Conservation (phyloP, 2,797 vertebrate species). For the Gymnoscopelus microlampas region DNA sequence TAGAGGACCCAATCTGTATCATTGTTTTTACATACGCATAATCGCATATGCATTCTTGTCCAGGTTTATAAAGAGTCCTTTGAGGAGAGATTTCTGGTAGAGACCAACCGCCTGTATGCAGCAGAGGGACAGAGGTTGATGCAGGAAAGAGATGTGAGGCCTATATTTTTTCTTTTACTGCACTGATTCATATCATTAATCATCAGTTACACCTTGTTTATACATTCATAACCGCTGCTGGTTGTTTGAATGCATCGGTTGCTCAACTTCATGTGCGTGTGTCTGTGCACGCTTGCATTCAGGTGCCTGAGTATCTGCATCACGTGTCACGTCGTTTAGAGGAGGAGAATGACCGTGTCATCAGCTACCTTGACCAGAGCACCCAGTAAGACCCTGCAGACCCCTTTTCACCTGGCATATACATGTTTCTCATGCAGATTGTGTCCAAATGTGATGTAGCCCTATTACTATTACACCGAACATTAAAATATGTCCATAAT, state of each 20-base stretch:
- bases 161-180: neutral
- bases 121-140: conserved; percentile 97
- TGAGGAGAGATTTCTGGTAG: conserved; percentile 94
- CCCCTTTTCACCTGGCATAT: neutral
- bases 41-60: conserved; percentile 7
- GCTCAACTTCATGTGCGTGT: neutral
- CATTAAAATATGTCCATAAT: too few species aligned
- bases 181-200: conserved; percentile 1
- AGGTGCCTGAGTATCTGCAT: conserved; percentile 99
- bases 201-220: neutral
- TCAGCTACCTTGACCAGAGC: conserved; percentile 99
- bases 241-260: neutral
- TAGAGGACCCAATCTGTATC: neutral
- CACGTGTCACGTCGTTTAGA: conserved; percentile 97
- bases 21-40: conserved; percentile 8
- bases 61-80: conserved; percentile 99
- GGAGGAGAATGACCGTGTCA: conserved; percentile 96
- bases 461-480: too few species aligned
- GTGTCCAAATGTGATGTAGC: too few species aligned
- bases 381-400: conserved; percentile 85
- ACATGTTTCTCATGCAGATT: too few species aligned
- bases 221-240: neutral
- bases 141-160: conserved; percentile 96
- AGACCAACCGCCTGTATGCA: conserved; percentile 95
- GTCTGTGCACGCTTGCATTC: conserved; percentile 43